Evolutionary conservation across 2,888 invertebrate genomes (phyloP).

Genomic region (Eudemis profundana): DNA sequence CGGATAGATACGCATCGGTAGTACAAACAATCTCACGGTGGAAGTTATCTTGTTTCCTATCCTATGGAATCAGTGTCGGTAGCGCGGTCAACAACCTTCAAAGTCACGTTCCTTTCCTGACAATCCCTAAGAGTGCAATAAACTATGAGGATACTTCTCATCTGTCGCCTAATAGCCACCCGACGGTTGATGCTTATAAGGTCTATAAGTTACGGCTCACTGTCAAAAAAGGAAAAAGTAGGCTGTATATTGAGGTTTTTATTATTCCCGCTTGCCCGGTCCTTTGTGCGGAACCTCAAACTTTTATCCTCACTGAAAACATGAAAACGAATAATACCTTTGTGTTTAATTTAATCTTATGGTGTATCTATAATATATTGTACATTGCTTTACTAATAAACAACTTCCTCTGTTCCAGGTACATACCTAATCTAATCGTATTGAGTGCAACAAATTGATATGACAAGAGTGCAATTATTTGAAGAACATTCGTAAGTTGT

Average conservation of each 20-base stretch:
- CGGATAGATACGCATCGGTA: conserved; percentile 64
- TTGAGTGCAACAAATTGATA: conserved; percentile 32
- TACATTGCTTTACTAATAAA: conserved; percentile 44
- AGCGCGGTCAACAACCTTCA: conserved; percentile 70
- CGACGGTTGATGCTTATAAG: conserved; percentile 63
- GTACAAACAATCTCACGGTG: conserved; percentile 65
- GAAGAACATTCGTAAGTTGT: conserved; percentile 28
- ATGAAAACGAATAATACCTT: conserved; percentile 60
- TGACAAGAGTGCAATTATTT: conserved; percentile 14
- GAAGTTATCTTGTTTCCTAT: conserved; percentile 61
- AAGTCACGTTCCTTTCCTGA: conserved; percentile 73
- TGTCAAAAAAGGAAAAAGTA: conserved; percentile 65
- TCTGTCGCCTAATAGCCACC: conserved; percentile 78
- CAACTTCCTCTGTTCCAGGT: conserved; percentile 74
- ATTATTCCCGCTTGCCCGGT: conserved; percentile 62
- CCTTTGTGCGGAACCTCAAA: conserved; percentile 65
- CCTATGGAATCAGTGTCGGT: conserved; percentile 64
- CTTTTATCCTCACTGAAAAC: conserved; percentile 60
- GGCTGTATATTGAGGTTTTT: conserved; percentile 73
- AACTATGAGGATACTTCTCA: conserved; percentile 74
- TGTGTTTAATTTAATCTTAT: conserved; percentile 40
- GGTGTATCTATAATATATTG: conserved; percentile 9
- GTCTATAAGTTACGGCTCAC: conserved; percentile 75
- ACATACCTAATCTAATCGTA: too few species aligned
- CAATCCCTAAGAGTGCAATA: conserved; percentile 64